A percentile compares a stretch with the other conserved stretches of the same genome.
These are phyloP conservation scores for Peromyscus leucopus DNA, from an alignment of 2,113 vertebrate species.

Conservation along the genomic window DNA sequence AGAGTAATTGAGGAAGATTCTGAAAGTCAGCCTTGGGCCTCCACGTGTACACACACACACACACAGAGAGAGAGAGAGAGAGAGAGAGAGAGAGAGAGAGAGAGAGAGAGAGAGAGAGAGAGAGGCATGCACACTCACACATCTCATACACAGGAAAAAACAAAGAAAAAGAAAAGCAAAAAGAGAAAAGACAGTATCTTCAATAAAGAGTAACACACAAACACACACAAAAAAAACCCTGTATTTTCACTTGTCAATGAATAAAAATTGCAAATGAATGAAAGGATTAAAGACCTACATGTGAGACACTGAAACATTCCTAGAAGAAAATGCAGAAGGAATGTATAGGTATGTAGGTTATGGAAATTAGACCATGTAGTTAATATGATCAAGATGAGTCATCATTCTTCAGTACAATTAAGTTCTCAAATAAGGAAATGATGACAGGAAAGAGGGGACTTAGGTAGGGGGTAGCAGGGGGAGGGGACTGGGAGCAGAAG, in stretches of 20 bases:
- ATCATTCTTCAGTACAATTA: no score
- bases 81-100: no score
- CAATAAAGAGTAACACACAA: neutral
- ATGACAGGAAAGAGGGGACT: no score
- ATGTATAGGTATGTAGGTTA: neutral
- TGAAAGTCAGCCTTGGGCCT: neutral
- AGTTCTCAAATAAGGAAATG: no score
- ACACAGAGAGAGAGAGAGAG: no score
- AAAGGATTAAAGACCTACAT: neutral
- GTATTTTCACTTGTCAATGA: neutral
- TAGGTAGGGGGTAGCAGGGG: no score
- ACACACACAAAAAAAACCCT: neutral
- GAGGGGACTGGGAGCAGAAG: no score
- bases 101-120: no score
- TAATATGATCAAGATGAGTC: no score
- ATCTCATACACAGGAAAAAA: no score
- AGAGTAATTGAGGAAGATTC: neutral
- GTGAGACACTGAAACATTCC: neutral
- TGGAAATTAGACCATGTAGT: no score
- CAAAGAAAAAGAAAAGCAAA: neutral
- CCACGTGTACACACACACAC: neutral
- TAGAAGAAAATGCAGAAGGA: neutral
- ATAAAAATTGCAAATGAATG: neutral
- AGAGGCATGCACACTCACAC: no score
- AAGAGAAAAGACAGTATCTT: neutral